A percentile compares a stretch with the other conserved stretches of the same genome.
These are phyloP conservation scores for Trichoplusia ni DNA, from an alignment of 1,140 invertebrate species.

Conservation along the genomic window DNA sequence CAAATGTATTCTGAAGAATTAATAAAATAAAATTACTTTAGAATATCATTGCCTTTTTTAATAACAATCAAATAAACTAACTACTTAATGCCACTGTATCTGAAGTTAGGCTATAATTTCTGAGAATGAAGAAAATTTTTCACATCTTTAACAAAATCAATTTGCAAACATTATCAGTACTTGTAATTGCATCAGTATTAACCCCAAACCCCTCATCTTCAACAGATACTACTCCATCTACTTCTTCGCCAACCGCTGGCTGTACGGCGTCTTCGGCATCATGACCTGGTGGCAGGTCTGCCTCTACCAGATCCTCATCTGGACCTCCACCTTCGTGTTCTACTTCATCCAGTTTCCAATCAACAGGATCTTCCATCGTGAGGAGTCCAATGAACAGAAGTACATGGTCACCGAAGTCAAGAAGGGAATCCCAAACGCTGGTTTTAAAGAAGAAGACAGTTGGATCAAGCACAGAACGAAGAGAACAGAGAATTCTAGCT, in stretches of 20 bases:
- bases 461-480: slow-evolving; percentile 36
- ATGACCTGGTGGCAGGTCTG: slow-evolving; percentile 76
- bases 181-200: slow-evolving; percentile 3
- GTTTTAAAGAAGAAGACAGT: background rate
- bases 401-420: too few relatives aligned
- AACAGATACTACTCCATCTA: slow-evolving; percentile 73
- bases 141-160: too few relatives aligned
- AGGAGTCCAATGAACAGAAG: slow-evolving; percentile 4
- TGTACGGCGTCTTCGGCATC: slow-evolving; percentile 71
- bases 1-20: too few relatives aligned
- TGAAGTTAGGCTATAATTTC: too few relatives aligned
- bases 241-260: slow-evolving; percentile 62
- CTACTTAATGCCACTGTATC: too few relatives aligned
- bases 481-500: slow-evolving; percentile 57
- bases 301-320: slow-evolving; percentile 63
- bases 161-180: too few relatives aligned
- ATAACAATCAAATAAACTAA: too few relatives aligned
- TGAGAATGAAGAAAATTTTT: too few relatives aligned
- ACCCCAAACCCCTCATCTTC: slow-evolving; percentile 32
- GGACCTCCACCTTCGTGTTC: slow-evolving; percentile 53
- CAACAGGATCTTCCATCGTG: slow-evolving; percentile 59
- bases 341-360: slow-evolving; percentile 65
- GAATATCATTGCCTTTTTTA: too few relatives aligned
- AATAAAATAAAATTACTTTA: too few relatives aligned
- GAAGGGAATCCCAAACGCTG: slow-evolving; percentile 54